Conservation (phyloP, 92 coral and sea anemone species). For the Palythoa caribaeorum region DNA sequence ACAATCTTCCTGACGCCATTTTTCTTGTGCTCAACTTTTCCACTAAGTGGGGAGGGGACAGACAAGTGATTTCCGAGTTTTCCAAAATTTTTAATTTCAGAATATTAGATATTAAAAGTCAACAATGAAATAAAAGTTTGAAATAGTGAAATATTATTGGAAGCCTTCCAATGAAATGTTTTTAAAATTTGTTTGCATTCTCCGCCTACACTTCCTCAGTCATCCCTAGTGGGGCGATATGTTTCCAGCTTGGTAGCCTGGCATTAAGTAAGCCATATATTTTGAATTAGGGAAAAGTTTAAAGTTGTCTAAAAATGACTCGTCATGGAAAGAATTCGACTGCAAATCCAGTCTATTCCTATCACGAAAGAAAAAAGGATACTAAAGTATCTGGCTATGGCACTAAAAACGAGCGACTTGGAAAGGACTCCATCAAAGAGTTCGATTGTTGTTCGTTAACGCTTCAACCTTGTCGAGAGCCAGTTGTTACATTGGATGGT, state of each 20-base stretch:
- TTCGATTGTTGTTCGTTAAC: constrained; percentile 96
- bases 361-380: constrained; percentile 94
- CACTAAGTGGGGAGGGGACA: constrained; percentile 40
- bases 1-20: constrained; percentile 85
- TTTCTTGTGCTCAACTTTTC: background rate
- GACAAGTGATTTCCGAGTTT: background rate
- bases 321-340: constrained; percentile 97
- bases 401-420: constrained; percentile 92
- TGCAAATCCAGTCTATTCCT: constrained; percentile 94
- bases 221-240: background rate
- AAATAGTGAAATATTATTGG: too few species aligned
- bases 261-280: background rate
- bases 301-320: constrained; percentile 67
- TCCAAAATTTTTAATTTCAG: background rate
- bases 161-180: too few species aligned
- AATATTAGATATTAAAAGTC: too few species aligned
- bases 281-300: background rate
- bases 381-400: constrained; percentile 95
- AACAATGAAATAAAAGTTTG: too few species aligned
- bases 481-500: constrained; percentile 90
- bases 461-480: constrained; percentile 94
- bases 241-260: background rate
- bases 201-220: too few species aligned
- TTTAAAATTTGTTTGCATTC: too few species aligned
- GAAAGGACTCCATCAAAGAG: constrained; percentile 94